Conservation (phyloP, 2,888 invertebrate species). For the Lordiphosa andalusiaca region DNA sequence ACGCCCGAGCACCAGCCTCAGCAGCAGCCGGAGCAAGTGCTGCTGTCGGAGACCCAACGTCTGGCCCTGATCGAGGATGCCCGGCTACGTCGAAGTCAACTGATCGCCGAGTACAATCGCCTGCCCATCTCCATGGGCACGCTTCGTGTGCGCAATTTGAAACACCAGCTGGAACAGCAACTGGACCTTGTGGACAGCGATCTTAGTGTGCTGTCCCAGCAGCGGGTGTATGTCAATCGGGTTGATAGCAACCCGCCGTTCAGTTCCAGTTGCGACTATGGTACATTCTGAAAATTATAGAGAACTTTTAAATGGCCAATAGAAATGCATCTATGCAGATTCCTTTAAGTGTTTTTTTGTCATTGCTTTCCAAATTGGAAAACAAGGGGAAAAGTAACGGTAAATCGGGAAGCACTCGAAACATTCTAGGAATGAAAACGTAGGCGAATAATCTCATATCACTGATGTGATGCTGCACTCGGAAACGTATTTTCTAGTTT, state of each 20-base stretch:
- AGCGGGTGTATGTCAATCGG: slow-evolving; percentile 25
- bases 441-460: too few relatives aligned
- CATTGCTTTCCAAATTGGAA: too few relatives aligned
- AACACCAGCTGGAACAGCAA: slow-evolving; percentile 43
- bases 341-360: too few relatives aligned
- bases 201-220: slow-evolving; percentile 31
- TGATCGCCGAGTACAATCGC: slow-evolving; percentile 52
- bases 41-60: slow-evolving; percentile 38
- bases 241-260: neutral
- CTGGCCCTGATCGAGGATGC: slow-evolving; percentile 22
- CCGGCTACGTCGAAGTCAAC: slow-evolving; percentile 28
- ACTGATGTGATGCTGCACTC: too few relatives aligned
- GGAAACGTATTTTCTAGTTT: too few relatives aligned
- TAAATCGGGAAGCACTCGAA: too few relatives aligned
- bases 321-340: too few relatives aligned
- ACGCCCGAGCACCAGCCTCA: neutral
- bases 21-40: slow-evolving; percentile 6
- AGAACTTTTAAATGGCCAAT: too few relatives aligned
- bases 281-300: too few relatives aligned
- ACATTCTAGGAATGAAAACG: too few relatives aligned
- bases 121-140: slow-evolving; percentile 51
- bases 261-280: too few relatives aligned
- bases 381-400: too few relatives aligned
- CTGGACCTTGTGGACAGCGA: slow-evolving; percentile 50
- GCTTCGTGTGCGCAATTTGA: slow-evolving; percentile 55